Evolutionary conservation across 1,140 invertebrate species (phyloP), one percentile per base, ranked within the genome.

Genomic region (Gonioctena quinquepunctata): DNA sequence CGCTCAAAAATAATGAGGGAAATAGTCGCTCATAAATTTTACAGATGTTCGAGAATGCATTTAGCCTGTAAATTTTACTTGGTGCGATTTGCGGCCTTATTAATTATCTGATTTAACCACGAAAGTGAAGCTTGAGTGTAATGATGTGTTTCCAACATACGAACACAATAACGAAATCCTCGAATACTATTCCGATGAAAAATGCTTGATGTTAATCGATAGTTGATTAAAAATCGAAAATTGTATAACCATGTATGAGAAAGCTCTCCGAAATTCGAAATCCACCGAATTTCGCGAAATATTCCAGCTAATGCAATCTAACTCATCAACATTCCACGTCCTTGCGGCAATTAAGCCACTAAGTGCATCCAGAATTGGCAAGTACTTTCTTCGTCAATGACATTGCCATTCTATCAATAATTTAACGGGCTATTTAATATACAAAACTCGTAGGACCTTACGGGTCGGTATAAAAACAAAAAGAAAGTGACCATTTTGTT

Each of bases 401-500:
- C 42, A 26, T 66, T 59, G 68, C 70, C 57, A 66, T 64, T 68
- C 18, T 33, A 70, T 67, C 66, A 70, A 57, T 68, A 65, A 16
- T 42, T 71, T 66, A 66, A 68, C 49, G 26, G 62, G 13, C 64
- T 75, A 65, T 66, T 75, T 75, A 72, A 72, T 63, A 75, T 66
- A 67, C 73, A 64, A 64, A 50, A 50, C 63, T 66, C 67, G 73
- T 75, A 26, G 50, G 28, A 13, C n/a, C 19, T 19, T 67, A 62
- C 26, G 50, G 54, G 68, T 52, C 69, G 52, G 56, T 78, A 79
- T 79, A 79, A 77, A 79, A 78, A 76, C 72, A 71, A 76, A 76
- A 77, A 79, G 77, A 79, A 79, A 79, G 77, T 78, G 64, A 73
- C 62, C 21, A 68, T 60, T 52, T 73, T 68, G 73, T 70, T 75